A percentile compares a stretch with the other conserved stretches of the same genome.
phyloP scores from a whole-genome alignment of 2,113 vertebrate species.

The Lagopus muta region DNA sequence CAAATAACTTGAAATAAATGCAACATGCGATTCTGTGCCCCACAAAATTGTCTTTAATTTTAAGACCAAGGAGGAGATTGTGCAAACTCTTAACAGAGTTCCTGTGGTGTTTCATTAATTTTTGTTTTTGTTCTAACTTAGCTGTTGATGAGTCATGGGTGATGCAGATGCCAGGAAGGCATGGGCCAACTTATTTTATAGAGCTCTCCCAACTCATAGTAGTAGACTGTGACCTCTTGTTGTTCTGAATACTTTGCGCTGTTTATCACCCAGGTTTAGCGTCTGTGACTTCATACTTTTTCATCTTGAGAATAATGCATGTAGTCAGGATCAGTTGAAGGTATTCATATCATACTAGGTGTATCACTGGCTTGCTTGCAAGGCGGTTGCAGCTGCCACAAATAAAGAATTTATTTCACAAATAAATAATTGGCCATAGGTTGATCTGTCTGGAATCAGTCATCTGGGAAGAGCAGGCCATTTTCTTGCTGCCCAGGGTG shows the following conservation, averaged over 20 bases:
- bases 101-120: background rate
- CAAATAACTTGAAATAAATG: background rate
- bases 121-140: background rate
- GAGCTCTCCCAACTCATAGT: background rate
- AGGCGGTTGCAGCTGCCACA: background rate
- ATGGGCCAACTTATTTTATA: background rate
- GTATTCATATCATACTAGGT: background rate
- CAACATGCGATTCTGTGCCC: background rate
- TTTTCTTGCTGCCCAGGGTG: background rate
- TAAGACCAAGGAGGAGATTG: background rate
- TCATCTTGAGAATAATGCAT: background rate
- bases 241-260: background rate
- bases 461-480: background rate
- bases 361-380: background rate
- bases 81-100: background rate
- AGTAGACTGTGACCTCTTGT: background rate
- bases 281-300: background rate
- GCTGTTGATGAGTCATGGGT: background rate
- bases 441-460: background rate
- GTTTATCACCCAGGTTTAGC: background rate
- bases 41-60: background rate
- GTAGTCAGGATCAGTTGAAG: background rate
- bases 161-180: background rate
- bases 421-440: background rate
- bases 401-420: background rate